Conservation (phyloP, 2,888 invertebrate genomes). For the Megaustenia siamemsis region DNA sequence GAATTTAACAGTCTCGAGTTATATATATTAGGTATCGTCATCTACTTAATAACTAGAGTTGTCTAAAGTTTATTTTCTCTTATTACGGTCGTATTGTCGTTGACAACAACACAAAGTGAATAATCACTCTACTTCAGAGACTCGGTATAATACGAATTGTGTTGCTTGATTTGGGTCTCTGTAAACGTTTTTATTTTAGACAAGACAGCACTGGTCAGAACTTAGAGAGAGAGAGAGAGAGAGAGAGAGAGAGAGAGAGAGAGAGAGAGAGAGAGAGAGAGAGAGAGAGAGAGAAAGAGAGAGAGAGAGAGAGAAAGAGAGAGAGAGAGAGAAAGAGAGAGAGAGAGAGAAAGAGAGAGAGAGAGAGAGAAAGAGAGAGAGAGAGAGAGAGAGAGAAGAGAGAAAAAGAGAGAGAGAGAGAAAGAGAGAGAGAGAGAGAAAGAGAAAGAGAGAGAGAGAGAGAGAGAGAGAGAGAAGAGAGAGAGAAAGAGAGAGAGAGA, state of each 20-base stretch:
- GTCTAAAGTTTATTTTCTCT: too few relatives aligned
- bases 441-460: neutral
- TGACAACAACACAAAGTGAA: too few relatives aligned
- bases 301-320: neutral
- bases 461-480: neutral
- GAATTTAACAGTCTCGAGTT: too few relatives aligned
- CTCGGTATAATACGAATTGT: too few relatives aligned
- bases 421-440: neutral
- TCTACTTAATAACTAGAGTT: too few relatives aligned
- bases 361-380: too few relatives aligned
- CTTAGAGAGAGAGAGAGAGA: too few relatives aligned
- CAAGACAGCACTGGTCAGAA: neutral
- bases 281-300: neutral
- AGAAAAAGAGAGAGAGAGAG: conserved; percentile 6
- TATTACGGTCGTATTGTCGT: too few relatives aligned
- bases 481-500: too few relatives aligned
- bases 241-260: neutral
- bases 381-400: neutral
- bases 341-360: too few relatives aligned
- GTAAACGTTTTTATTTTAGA: neutral
- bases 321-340: neutral
- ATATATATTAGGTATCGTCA: too few relatives aligned
- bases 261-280: neutral
- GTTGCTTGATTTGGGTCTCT: neutral
- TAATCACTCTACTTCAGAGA: too few relatives aligned